Evolutionary conservation across 2,888 invertebrate species (phyloP).

Genomic region (Cephus runcator): DNA sequence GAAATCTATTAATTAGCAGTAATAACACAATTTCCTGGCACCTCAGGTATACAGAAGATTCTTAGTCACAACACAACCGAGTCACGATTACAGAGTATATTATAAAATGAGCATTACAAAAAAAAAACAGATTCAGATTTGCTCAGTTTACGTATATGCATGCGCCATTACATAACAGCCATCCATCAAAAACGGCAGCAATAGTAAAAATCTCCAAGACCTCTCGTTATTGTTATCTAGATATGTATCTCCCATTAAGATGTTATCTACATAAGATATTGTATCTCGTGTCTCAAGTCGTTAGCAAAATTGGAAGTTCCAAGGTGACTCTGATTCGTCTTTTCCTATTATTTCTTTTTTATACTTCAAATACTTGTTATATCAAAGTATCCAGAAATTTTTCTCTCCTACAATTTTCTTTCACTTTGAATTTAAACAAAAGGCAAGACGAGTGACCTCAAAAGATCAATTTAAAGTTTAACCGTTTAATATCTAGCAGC

Average conservation of each 20-base stretch:
- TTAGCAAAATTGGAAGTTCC: neutral
- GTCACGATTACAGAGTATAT: neutral
- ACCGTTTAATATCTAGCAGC: neutral
- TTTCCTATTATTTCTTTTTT: neutral
- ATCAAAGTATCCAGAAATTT: neutral
- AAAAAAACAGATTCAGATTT: neutral
- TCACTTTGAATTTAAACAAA: neutral
- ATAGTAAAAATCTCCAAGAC: neutral
- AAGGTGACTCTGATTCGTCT: neutral
- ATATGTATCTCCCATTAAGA: neutral
- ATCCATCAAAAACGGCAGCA: neutral
- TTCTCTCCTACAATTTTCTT: neutral
- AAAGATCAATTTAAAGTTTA: conserved; percentile 1
- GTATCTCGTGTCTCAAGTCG: neutral
- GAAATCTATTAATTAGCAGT: neutral
- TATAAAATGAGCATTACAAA: neutral
- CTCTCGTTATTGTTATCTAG: neutral
- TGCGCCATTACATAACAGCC: neutral
- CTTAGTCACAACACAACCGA: neutral
- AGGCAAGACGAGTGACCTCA: neutral
- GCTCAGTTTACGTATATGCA: neutral
- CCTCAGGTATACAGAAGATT: neutral
- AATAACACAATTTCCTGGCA: neutral
- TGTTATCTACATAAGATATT: neutral
- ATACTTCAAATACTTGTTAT: neutral